A percentile compares a stretch with the other conserved stretches of the same genome.
These are phyloP conservation scores for Oithona nana DNA, from an alignment of 2,888 invertebrate species.

Conservation along the genomic window DNA sequence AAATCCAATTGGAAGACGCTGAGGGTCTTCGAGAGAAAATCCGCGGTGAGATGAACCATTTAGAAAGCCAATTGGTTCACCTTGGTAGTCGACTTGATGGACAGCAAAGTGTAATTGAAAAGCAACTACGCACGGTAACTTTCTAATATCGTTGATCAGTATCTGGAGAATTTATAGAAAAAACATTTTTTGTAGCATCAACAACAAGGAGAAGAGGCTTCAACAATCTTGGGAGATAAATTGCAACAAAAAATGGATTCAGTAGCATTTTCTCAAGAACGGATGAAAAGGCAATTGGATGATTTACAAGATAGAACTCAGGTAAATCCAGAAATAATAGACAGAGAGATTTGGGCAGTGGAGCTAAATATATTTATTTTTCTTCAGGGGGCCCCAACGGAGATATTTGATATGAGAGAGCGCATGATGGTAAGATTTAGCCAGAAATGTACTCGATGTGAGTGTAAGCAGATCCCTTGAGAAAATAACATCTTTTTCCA, in stretches of 20 bases:
- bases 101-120: background rate
- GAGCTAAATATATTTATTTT: background rate
- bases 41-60: constrained; percentile 18
- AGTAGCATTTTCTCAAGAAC: constrained; percentile 21
- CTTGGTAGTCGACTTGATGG: constrained; percentile 19
- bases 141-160: no score
- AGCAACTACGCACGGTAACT: background rate
- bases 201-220: constrained; percentile 17
- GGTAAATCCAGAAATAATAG: constrained; percentile 9
- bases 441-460: no score
- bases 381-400: background rate
- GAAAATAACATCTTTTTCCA: background rate
- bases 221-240: constrained; percentile 20
- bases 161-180: background rate
- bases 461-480: no score
- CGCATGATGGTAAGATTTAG: background rate
- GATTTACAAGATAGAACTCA: constrained; percentile 20
- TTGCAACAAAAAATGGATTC: constrained; percentile 21
- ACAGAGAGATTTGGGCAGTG: background rate
- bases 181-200: background rate
- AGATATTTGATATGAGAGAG: background rate
- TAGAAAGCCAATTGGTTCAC: constrained; percentile 18
- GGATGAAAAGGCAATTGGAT: constrained; percentile 22
- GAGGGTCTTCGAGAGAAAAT: constrained; percentile 19
- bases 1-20: background rate